These are phyloP conservation scores for Ellobium chinense DNA, from an alignment of 2,888 invertebrate species.

Conservation along the genomic window DNA sequence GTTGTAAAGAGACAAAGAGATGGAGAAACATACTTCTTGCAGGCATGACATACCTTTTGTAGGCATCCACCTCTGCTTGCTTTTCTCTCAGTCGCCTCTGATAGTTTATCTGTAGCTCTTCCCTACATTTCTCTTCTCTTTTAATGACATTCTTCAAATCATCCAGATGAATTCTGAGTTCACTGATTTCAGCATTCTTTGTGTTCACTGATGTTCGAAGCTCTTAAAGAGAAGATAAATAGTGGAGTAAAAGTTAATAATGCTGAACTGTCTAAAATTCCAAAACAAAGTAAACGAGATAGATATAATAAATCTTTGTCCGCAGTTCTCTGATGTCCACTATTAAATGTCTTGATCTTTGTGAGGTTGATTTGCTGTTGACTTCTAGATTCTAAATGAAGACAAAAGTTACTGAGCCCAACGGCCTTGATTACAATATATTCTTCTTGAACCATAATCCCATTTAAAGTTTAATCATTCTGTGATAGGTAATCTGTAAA, in stretches of 20 bases:
- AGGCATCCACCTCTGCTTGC: slow-evolving; percentile 74
- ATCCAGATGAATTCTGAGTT: slow-evolving; percentile 73
- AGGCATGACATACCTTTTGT: slow-evolving; percentile 60
- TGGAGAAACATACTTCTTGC: background rate
- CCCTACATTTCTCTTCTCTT: slow-evolving; percentile 66
- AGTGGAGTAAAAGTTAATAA: background rate
- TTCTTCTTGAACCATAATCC: too few relatives aligned
- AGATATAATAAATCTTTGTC: too few relatives aligned
- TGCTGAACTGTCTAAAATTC: background rate
- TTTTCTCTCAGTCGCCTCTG: slow-evolving; percentile 74
- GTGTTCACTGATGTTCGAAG: slow-evolving; percentile 63
- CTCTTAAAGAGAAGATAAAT: slow-evolving; percentile 49
- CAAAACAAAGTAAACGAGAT: too few relatives aligned
- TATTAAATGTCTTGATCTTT: too few relatives aligned
- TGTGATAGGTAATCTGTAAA: too few relatives aligned
- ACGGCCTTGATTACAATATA: too few relatives aligned
- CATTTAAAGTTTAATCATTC: too few relatives aligned
- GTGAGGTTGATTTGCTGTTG: too few relatives aligned
- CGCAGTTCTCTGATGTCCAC: too few relatives aligned
- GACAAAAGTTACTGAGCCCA: too few relatives aligned
- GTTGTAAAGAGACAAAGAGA: background rate
- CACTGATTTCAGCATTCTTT: slow-evolving; percentile 74
- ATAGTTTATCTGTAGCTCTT: slow-evolving; percentile 75
- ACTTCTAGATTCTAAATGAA: too few relatives aligned
- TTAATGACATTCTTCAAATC: slow-evolving; percentile 63